These are phyloP conservation scores for Zootermopsis nevadensis DNA, from an alignment of 2,888 invertebrate species.

Conservation along the genomic window DNA sequence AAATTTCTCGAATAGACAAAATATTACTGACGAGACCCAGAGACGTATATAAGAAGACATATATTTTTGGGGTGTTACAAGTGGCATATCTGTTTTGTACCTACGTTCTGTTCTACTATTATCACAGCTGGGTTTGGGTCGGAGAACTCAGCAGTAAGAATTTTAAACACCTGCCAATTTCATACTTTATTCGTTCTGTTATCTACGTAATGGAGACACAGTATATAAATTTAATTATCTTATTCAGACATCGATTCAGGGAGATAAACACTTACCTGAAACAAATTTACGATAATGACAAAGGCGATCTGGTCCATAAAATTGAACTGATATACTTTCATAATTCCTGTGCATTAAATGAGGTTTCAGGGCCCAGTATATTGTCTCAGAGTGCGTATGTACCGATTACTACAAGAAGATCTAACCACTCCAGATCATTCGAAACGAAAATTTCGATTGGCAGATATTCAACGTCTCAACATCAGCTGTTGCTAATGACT, in stretches of 20 bases:
- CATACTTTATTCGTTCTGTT: not conserved
- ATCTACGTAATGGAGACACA: not conserved
- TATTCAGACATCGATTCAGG: not conserved
- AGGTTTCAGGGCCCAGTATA: too few species aligned
- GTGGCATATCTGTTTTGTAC: not conserved
- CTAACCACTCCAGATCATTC: not conserved
- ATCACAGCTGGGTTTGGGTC: not conserved
- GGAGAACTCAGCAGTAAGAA: not conserved
- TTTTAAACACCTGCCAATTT: not conserved
- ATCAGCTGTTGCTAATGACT: not conserved
- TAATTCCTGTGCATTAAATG: too few species aligned
- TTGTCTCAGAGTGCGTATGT: not conserved
- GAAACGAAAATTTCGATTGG: not conserved
- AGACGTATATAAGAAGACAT: not conserved
- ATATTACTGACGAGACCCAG: not conserved
- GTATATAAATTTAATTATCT: not conserved
- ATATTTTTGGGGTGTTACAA: not conserved
- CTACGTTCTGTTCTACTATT: not conserved
- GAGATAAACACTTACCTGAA: not conserved
- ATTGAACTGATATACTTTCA: not conserved
- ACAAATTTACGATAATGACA: not conserved
- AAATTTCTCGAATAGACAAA: not conserved
- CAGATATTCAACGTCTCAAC: not conserved
- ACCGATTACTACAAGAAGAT: not conserved
- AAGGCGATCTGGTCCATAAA: not conserved